phyloP scores from a whole-genome alignment of 2,113 vertebrate genomes.

The Sinocyclocheilus grahami region DNA sequence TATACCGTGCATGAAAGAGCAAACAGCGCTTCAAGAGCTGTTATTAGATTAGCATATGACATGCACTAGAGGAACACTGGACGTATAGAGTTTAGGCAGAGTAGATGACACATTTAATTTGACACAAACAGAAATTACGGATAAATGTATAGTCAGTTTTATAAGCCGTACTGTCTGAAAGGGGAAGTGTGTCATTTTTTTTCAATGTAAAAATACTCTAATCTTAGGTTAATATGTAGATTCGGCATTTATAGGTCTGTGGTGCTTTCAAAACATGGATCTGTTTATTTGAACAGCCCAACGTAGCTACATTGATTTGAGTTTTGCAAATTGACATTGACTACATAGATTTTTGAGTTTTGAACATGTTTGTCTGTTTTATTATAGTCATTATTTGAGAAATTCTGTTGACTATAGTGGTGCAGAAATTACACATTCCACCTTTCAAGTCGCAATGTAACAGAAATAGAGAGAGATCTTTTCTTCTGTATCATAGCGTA shows the following conservation, averaged over 20 bases:
- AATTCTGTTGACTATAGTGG: not conserved
- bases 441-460: not conserved
- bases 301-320: not conserved
- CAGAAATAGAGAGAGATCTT: no score
- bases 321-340: not conserved
- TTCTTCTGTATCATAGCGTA: no score
- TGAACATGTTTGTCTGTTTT: not conserved
- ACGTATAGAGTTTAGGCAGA: not conserved
- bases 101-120: not conserved
- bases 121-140: not conserved
- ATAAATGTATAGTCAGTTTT: not conserved
- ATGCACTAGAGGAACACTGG: not conserved
- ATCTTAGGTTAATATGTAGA: not conserved
- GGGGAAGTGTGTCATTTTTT: not conserved
- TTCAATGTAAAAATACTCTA: not conserved
- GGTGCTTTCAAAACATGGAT: not conserved
- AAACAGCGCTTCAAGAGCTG: slow-evolving; percentile 17
- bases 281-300: not conserved
- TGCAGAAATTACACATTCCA: not conserved
- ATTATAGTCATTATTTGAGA: not conserved
- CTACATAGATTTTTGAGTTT: not conserved
- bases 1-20: slow-evolving; percentile 16
- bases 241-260: not conserved
- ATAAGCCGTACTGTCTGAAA: not conserved
- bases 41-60: slow-evolving; percentile 19